A percentile compares a stretch with the other conserved stretches of the same genome.
phyloP scores from a whole-genome alignment of 2,888 invertebrate genomes.

The Luperina testacea region DNA sequence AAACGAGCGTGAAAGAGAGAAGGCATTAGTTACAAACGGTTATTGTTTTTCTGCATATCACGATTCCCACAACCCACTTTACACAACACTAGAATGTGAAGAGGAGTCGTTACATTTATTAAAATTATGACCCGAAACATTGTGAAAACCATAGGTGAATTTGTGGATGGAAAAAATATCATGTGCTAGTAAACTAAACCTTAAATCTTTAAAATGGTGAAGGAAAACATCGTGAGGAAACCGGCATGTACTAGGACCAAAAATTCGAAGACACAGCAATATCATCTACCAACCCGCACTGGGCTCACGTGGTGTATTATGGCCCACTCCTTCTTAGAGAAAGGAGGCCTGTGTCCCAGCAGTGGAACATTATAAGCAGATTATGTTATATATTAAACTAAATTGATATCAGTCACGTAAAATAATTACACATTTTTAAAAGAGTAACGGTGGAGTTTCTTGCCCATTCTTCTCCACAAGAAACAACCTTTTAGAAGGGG shows the following conservation, averaged over 20 bases:
- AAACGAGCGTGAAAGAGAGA: constrained; percentile 41
- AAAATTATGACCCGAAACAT: constrained; percentile 48
- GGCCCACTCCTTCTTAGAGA: too few species aligned
- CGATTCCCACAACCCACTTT: constrained; percentile 60
- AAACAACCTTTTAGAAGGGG: neutral
- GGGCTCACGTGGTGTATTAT: too few species aligned
- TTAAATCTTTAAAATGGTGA: too few species aligned
- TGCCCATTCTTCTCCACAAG: neutral
- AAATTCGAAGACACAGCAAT: too few species aligned
- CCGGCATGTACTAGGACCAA: too few species aligned
- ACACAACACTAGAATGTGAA: constrained; percentile 38
- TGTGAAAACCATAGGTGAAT: constrained; percentile 11
- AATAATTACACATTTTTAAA: neutral
- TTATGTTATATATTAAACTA: neutral
- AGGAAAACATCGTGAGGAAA: too few species aligned
- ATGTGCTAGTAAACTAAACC: neutral
- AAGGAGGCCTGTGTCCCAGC: too few species aligned
- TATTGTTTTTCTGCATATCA: constrained; percentile 56
- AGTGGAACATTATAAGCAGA: too few species aligned
- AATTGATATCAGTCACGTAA: neutral
- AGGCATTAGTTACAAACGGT: constrained; percentile 29
- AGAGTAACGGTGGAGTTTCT: neutral
- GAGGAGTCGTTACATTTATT: constrained; percentile 41
- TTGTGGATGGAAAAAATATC: neutral
- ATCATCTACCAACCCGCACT: too few species aligned